A percentile compares a stretch with the other conserved stretches of the same genome.
Conservation (phyloP, 2,113 vertebrate species). For the Reinhardtius hippoglossoides region DNA sequence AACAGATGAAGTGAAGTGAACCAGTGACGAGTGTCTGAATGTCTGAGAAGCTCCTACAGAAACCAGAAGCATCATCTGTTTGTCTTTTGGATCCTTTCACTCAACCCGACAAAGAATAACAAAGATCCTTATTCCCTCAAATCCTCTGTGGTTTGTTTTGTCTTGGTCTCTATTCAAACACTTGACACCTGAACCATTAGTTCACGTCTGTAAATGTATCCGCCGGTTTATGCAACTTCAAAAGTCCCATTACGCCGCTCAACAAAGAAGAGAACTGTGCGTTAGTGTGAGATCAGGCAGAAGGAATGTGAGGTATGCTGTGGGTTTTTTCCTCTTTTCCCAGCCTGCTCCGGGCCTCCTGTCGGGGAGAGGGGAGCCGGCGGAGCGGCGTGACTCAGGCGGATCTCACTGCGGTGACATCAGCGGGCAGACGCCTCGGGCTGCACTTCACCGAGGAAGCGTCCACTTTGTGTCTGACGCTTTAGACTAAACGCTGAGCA, state of each 20-base stretch:
- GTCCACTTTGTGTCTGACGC: constrained; percentile 26
- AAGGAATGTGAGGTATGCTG: constrained; percentile 64
- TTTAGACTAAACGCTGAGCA: too few relatives aligned
- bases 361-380: neutral
- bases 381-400: constrained; percentile 50
- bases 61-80: neutral
- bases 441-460: constrained; percentile 33
- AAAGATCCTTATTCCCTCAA: neutral
- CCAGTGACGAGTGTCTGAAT: too few relatives aligned
- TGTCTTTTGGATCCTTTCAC: neutral
- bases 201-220: constrained; percentile 44
- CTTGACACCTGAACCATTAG: constrained; percentile 8
- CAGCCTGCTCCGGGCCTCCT: constrained; percentile 39
- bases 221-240: constrained; percentile 33
- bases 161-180: constrained; percentile 8
- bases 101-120: neutral
- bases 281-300: constrained; percentile 32
- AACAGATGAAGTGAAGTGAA: too few relatives aligned
- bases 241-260: constrained; percentile 18
- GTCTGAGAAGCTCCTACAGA: too few relatives aligned
- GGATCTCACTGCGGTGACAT: constrained; percentile 53
- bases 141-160: neutral
- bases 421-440: constrained; percentile 48
- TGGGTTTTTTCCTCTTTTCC: constrained; percentile 20
- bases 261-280: constrained; percentile 50